Evolutionary conservation across 1,140 invertebrate species (phyloP), one percentile per base, ranked within the genome.

Genomic region (Tetraneura akinire): DNA sequence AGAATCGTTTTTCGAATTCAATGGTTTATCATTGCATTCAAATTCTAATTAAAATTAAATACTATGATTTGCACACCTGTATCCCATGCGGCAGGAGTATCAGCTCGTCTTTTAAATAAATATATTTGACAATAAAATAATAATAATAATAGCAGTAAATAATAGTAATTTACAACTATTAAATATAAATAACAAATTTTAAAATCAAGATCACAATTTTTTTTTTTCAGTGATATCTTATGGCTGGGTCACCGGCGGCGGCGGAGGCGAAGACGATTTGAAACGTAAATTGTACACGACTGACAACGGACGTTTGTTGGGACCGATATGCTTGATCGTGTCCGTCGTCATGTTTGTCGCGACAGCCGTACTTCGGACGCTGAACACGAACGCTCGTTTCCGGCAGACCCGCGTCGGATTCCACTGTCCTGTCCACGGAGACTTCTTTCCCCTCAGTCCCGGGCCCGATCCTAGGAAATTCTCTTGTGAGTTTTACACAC

Each of bases 361-460:
- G 5, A 89, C 89, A 11, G 85, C 88, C 1, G 85, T 90, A 0
- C 84, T 92, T 14, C 92, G 90, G 85, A 87, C 90, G 81, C 84
- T 92, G 66, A 91, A 91, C 81, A 86, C 90, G 49, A 86, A 90
- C 11, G 91, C 91, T 0, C 87, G 91, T 80, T 87, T 88, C 53
- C 87, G 89, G n/a, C 89, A 91, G 83, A 88, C 91, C 62, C 86
- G 90, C 23, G 87, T 92, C 66, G 91, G 91, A 70, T 93, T 92
- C 85, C 91, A 92, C 85, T 93, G 91, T 85, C 91, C 91, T 18
- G 87, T 93, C 26, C 91, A 93, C 83, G 91, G 91, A 0, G 91
- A 92, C 85, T 93, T 93, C 85, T 93, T 91, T 83, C 91, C 91
- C 3, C 42, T 81, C 3, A 81, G 80, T 45, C 80, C 80, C 6